phyloP scores from a whole-genome alignment of 1,140 invertebrate genomes.

The Drosophila melanica region DNA sequence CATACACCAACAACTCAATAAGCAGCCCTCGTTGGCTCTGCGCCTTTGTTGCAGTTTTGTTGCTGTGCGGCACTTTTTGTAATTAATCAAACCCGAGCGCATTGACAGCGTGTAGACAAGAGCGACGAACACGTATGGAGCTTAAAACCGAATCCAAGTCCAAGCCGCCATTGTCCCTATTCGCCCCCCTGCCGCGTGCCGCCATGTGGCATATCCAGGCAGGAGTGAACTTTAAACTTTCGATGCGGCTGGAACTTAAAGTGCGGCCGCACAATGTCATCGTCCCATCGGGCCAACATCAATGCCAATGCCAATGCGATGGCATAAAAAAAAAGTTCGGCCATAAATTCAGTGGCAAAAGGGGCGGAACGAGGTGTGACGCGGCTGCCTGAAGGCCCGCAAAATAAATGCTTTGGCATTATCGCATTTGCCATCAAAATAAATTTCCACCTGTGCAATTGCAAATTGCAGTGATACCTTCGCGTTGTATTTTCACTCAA shows the following conservation, averaged over 20 bases:
- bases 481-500: slow-evolving; percentile 55
- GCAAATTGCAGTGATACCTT: slow-evolving; percentile 77
- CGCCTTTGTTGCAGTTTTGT: slow-evolving; percentile 42
- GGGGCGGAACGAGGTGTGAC: background rate
- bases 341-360: slow-evolving; percentile 47
- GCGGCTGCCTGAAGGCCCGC: slow-evolving; percentile 4
- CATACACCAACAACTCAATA: background rate
- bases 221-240: slow-evolving; percentile 76
- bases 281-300: slow-evolving; percentile 28
- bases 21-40: slow-evolving; percentile 36
- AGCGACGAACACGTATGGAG: slow-evolving; percentile 48
- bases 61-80: slow-evolving; percentile 66
- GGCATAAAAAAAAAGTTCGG: slow-evolving; percentile 33
- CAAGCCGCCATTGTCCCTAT: slow-evolving; percentile 13
- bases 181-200: background rate
- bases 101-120: slow-evolving; percentile 79
- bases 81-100: slow-evolving; percentile 77
- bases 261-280: slow-evolving; percentile 56
- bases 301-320: slow-evolving; percentile 51
- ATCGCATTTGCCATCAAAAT: slow-evolving; percentile 79
- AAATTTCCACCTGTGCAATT: slow-evolving; percentile 81
- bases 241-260: slow-evolving; percentile 29
- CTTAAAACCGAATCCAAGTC: slow-evolving; percentile 36
- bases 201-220: slow-evolving; percentile 29
- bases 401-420: slow-evolving; percentile 75